Percentiles rank a stretch among this genome's conserved stretches.
Evolutionary conservation across 2,888 invertebrate species (phyloP).

Genomic region (Caenorhabditis virilis): DNA sequence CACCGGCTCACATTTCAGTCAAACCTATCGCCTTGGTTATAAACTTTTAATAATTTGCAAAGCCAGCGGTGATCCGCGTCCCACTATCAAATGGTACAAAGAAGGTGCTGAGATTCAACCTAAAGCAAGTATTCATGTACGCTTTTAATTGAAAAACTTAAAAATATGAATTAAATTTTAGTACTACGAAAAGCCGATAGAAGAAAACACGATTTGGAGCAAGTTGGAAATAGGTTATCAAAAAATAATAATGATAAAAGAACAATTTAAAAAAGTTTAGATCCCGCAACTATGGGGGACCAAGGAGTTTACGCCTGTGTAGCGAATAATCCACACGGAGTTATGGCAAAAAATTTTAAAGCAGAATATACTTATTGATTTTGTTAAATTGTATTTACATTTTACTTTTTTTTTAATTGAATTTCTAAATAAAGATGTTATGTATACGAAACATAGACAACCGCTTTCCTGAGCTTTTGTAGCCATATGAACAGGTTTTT

Average conservation of each 20-base stretch:
- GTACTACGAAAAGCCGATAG: conserved; percentile 67
- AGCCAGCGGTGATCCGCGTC: conserved; percentile 85
- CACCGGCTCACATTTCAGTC: conserved; percentile 66
- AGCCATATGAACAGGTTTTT: no score
- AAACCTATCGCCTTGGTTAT: conserved; percentile 77
- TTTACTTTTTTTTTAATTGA: no score
- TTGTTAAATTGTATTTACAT: not conserved
- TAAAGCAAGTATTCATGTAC: conserved; percentile 65
- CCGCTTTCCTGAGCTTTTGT: no score
- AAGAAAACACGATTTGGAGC: conserved; percentile 63
- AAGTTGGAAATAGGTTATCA: conserved; percentile 63
- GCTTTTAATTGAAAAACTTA: no score
- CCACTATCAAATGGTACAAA: conserved; percentile 93
- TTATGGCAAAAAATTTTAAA: conserved; percentile 69
- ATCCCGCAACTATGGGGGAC: conserved; percentile 68
- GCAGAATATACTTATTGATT: conserved; percentile 65
- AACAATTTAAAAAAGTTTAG: conserved; percentile 14
- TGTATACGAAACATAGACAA: not conserved
- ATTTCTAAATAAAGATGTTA: not conserved
- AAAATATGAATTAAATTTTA: conserved; percentile 32
- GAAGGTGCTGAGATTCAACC: conserved; percentile 87
- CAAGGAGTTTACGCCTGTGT: conserved; percentile 67
- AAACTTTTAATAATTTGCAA: conserved; percentile 91
- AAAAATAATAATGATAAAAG: not conserved
- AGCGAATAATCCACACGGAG: conserved; percentile 66